phyloP scores from a whole-genome alignment of 2,797 vertebrate species.

The Pangasius krempfi region DNA sequence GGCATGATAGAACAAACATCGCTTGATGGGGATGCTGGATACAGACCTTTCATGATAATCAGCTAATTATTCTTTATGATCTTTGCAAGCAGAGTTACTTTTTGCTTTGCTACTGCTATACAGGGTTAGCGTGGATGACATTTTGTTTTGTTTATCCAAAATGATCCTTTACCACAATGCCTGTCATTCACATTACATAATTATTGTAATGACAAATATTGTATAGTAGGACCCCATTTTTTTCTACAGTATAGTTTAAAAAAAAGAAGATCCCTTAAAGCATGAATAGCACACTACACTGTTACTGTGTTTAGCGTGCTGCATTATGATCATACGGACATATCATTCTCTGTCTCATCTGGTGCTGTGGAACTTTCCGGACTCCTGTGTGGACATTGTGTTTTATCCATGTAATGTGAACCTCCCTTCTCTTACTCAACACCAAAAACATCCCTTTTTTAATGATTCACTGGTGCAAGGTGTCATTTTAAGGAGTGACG shows the following conservation, averaged over 20 bases:
- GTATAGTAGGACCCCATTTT: constrained; percentile 47
- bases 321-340: constrained; percentile 38
- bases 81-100: constrained; percentile 24
- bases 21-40: constrained; percentile 3
- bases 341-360: constrained; percentile 45
- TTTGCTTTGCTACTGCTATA: constrained; percentile 46
- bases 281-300: constrained; percentile 47
- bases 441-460: constrained; percentile 31
- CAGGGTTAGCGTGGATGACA: constrained; percentile 44
- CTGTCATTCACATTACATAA: constrained; percentile 35
- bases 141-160: constrained; percentile 42
- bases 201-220: constrained; percentile 21
- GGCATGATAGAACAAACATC: not conserved
- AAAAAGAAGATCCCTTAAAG: constrained; percentile 31
- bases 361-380: constrained; percentile 45
- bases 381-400: constrained; percentile 41
- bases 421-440: not conserved
- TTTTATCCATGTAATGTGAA: constrained; percentile 48
- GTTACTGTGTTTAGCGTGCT: constrained; percentile 47
- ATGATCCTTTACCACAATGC: constrained; percentile 32
- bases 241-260: constrained; percentile 29
- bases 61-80: constrained; percentile 11
- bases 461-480: constrained; percentile 1
- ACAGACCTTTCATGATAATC: constrained; percentile 7
- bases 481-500: not conserved